Evolutionary conservation across 1,140 invertebrate genomes (phyloP), one percentile per base, ranked within the genome.

Genomic region (Trissolcus basalis): DNA sequence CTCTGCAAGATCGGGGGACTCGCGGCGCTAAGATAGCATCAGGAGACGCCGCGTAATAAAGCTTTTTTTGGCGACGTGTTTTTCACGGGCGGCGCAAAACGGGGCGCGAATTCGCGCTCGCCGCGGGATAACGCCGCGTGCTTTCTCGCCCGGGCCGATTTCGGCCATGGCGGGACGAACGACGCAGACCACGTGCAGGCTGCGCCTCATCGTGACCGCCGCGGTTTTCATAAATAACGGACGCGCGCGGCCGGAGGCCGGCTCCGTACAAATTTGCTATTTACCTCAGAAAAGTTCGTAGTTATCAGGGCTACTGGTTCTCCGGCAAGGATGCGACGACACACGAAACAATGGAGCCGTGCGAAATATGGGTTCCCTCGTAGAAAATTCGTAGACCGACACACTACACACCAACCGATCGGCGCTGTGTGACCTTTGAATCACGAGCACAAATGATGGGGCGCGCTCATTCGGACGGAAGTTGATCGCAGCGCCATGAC

Each of bases 121-220:
- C 16, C 39, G 19, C 7, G 0, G 13, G 13, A 7, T 32, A 4
- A 39, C 9, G 36, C 36, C 3, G 35, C 27, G 10, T 35, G 15
- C 11, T 33, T 27, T 6, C 6, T 6, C 10, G 8, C 35, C 55
- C 47, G 36, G 14, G 14, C 27, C 13, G 44, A 27, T 27, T 27
- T 27, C 19, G 32, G 44, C 58, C 50, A 58, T 55, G 58, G 48
- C 48, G 55, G 48, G 45, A 56, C 9, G 61, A 70, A 70, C 33
- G 14, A 60, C 12, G 47, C 44, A 67, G 78, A 84, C 82, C 82
- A 84, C 81, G 82, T 84, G 82, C 76, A 74, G 68, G 79, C 69
- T 73, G 43, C 16, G 32, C 70, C 54, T 51, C n/a, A 19, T 10
- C 36, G 39, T 16, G 39, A 53, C 51, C 15, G 48, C 39, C 33